Conservation (phyloP, 1,140 invertebrate species). For the Leptinotarsa undecemlineata region DNA sequence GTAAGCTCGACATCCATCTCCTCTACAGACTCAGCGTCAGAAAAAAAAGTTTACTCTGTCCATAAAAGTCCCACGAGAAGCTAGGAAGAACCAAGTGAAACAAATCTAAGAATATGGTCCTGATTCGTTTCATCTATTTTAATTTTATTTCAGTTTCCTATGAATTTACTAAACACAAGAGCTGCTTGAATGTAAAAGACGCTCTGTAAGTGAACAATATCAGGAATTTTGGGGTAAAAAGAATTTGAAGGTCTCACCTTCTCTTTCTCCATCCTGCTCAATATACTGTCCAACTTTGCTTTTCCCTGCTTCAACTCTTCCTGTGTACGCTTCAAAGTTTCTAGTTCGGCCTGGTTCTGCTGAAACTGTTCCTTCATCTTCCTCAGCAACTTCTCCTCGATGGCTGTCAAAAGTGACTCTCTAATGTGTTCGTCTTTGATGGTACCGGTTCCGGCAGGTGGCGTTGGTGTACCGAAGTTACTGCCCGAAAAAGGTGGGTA, state of each 20-base stretch:
- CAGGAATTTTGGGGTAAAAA: neutral
- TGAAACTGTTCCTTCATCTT: slow-evolving; percentile 86
- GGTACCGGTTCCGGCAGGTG: slow-evolving; percentile 66
- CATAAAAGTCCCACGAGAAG: no score
- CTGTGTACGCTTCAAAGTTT: slow-evolving; percentile 86
- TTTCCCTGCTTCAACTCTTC: slow-evolving; percentile 88
- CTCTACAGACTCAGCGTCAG: no score
- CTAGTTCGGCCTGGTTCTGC: slow-evolving; percentile 88
- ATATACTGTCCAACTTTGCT: slow-evolving; percentile 78
- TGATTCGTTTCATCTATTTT: no score
- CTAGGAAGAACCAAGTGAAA: no score
- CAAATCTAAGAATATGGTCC: no score
- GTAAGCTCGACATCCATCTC: no score
- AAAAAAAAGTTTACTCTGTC: no score
- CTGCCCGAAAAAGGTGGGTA: slow-evolving; percentile 30
- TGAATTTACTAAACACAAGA: neutral
- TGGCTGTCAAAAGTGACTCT: slow-evolving; percentile 89
- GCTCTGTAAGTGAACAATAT: neutral
- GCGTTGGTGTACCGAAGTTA: slow-evolving; percentile 46
- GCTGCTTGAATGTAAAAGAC: neutral
- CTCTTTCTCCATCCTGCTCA: slow-evolving; percentile 82
- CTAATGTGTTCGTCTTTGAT: slow-evolving; percentile 95
- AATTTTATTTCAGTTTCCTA: no score
- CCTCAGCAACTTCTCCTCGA: slow-evolving; percentile 90
- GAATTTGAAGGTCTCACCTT: slow-evolving; percentile 59